Percentiles rank a stretch among this genome's conserved stretches.
phyloP scores from a whole-genome alignment of 2,113 vertebrate species.

The Megaleporinus macrocephalus region DNA sequence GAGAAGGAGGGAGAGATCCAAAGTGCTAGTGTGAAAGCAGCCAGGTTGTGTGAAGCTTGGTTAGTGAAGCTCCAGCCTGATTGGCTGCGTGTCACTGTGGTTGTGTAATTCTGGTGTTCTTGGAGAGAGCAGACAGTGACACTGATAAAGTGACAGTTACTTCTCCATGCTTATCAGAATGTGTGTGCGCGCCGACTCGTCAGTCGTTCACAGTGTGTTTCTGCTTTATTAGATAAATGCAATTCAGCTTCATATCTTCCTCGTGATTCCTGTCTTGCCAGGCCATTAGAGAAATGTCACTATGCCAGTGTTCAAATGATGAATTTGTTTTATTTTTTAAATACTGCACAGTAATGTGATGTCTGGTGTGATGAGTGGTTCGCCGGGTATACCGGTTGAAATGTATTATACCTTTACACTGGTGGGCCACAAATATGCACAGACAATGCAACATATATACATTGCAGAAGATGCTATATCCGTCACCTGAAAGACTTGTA shows the following conservation, averaged over 20 bases:
- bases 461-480: too few species aligned
- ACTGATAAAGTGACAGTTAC: constrained; percentile 37
- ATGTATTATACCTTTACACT: too few species aligned
- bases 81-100: neutral
- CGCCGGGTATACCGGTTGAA: too few species aligned
- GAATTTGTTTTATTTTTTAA: neutral
- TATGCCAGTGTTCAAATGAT: neutral
- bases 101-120: constrained; percentile 33
- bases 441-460: too few species aligned
- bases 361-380: too few species aligned
- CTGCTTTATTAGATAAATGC: neutral
- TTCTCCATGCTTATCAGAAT: neutral
- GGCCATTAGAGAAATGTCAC: neutral
- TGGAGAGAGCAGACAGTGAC: constrained; percentile 34
- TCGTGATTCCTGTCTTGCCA: neutral
- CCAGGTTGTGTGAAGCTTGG: constrained; percentile 15
- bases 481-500: too few species aligned
- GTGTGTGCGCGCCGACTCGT: neutral
- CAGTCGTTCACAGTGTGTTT: neutral
- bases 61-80: neutral
- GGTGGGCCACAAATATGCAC: too few species aligned
- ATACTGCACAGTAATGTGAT: neutral
- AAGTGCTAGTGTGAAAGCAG: constrained; percentile 1
- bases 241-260: neutral
- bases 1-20: constrained; percentile 19